Percentiles rank a stretch among this genome's conserved stretches.
Conservation (phyloP, 2,888 invertebrate genomes). For the Volucella inflata region DNA sequence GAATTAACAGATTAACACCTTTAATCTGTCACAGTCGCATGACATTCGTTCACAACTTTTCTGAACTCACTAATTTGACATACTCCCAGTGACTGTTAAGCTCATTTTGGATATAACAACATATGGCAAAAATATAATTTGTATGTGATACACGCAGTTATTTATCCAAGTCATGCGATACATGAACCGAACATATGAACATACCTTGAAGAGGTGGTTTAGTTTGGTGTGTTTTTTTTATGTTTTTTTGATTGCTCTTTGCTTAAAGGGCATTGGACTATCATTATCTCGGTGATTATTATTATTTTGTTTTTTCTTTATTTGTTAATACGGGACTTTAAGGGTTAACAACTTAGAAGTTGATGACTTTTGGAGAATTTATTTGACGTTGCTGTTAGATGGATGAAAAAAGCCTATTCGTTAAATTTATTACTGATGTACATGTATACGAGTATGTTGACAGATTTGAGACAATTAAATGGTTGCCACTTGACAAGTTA, state of each 20-base stretch:
- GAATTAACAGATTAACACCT: too few species aligned
- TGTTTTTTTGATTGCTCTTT: background rate
- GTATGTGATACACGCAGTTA: conserved; percentile 41
- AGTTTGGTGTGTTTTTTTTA: background rate
- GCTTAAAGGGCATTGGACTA: conserved; percentile 49
- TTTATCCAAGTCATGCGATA: conserved; percentile 44
- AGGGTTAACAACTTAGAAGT: conserved; percentile 32
- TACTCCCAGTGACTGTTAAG: conserved; percentile 10
- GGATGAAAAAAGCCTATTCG: too few species aligned
- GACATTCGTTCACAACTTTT: background rate
- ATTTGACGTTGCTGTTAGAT: too few species aligned
- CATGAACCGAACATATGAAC: conserved; percentile 9
- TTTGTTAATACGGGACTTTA: conserved; percentile 32
- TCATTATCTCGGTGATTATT: conserved; percentile 40
- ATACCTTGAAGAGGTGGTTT: conserved; percentile 4
- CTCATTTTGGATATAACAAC: conserved; percentile 27
- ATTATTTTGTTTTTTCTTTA: conserved; percentile 6
- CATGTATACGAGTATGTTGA: too few species aligned
- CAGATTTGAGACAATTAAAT: too few species aligned
- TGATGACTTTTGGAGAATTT: conserved; percentile 6
- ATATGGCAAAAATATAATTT: conserved; percentile 17
- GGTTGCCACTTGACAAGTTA: too few species aligned
- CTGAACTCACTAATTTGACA: conserved; percentile 23
- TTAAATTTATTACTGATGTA: too few species aligned
- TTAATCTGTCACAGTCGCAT: too few species aligned